Percentiles rank a stretch among this genome's conserved stretches.
These are phyloP conservation scores for Colinus virginianus DNA, from an alignment of 2,113 vertebrate genomes.

Conservation along the genomic window DNA sequence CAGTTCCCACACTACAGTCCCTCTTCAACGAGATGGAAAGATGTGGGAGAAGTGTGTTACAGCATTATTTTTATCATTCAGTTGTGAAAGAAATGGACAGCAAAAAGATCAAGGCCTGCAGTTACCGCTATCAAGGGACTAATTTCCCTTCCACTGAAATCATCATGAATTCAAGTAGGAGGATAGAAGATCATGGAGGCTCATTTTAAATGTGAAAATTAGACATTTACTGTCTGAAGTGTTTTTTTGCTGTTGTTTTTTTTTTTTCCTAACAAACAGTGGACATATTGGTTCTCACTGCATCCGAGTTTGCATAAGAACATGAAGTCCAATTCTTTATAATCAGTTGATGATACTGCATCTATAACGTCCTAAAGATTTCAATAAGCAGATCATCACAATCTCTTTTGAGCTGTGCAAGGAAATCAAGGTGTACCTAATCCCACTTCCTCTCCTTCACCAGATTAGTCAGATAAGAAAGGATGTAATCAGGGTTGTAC, in stretches of 20 bases:
- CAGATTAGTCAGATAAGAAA: neutral
- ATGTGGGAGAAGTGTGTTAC: neutral
- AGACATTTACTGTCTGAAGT: neutral
- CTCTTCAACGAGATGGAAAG: neutral
- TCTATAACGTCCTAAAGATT: fast-evolving
- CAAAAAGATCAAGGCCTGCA: neutral
- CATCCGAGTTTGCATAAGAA: neutral
- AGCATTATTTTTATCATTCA: neutral
- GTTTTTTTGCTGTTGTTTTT: neutral
- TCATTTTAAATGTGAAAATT: neutral
- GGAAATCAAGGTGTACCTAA: neutral
- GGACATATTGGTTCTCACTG: fast-evolving
- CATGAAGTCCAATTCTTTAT: neutral
- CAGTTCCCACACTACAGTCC: neutral
- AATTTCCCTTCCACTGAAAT: neutral
- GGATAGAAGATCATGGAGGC: fast-evolving
- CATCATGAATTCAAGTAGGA: neutral
- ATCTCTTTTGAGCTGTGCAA: neutral
- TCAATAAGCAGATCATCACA: neutral
- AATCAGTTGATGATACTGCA: fast-evolving
- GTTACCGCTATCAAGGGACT: neutral
- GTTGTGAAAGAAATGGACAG: neutral
- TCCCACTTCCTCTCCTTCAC: neutral
- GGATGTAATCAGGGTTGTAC: neutral
- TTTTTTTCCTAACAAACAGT: neutral